Percentiles rank a stretch among this genome's conserved stretches.
These are phyloP conservation scores for Ctenosaura bakeri DNA, from an alignment of 2,797 vertebrate genomes.

Conservation along the genomic window DNA sequence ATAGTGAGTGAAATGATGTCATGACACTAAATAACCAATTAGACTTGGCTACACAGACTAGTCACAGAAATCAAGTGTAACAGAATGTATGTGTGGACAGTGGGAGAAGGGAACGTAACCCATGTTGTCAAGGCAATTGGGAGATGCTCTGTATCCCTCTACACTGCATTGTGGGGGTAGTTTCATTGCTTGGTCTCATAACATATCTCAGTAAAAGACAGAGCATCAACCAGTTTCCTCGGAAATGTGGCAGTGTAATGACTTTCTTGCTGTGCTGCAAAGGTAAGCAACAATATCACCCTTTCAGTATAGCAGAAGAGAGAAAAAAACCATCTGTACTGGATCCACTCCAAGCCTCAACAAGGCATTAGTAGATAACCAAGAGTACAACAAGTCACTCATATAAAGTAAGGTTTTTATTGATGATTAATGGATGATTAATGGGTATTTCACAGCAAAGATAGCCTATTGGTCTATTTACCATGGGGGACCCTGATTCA, in stretches of 20 bases:
- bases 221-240: conserved; percentile 8
- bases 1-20: neutral
- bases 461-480: too few relatives aligned
- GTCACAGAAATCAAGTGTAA: neutral
- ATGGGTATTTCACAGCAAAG: too few relatives aligned
- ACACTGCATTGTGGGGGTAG: neutral
- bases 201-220: neutral
- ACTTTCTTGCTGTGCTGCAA: neutral
- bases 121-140: neutral
- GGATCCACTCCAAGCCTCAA: too few relatives aligned
- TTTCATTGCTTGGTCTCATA: conserved; percentile 11
- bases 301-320: neutral
- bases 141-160: neutral
- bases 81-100: neutral
- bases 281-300: neutral
- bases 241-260: conserved; percentile 1
- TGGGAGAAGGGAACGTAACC: neutral
- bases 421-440: too few relatives aligned
- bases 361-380: too few relatives aligned
- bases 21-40: neutral
- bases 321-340: neutral
- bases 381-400: too few relatives aligned
- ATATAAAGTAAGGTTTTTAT: too few relatives aligned
- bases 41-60: neutral
- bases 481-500: too few relatives aligned